Evolutionary conservation across 1,140 invertebrate genomes (phyloP).

Genomic region (Drosophila ohnishii): DNA sequence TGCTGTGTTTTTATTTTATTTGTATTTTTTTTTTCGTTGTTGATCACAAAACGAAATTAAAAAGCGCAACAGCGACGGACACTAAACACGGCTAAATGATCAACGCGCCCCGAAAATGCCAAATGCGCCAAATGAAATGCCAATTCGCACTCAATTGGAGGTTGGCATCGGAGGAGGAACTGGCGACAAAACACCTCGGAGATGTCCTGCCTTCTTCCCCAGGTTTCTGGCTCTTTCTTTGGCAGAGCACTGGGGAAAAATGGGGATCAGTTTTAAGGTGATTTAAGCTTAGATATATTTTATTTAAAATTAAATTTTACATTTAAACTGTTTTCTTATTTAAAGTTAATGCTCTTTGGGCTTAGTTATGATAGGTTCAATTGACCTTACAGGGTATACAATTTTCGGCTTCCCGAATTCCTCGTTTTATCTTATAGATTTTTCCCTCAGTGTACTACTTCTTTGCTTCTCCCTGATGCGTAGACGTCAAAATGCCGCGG

Average conservation of each 20-base stretch:
- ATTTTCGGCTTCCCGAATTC: no score
- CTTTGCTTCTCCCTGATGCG: conserved; percentile 49
- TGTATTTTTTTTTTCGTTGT: conserved; percentile 19
- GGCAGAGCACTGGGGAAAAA: background rate
- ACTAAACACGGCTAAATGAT: conserved; percentile 77
- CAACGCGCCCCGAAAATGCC: conserved; percentile 70
- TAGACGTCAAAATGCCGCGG: conserved; percentile 69
- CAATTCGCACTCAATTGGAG: conserved; percentile 74
- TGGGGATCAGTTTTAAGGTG: background rate
- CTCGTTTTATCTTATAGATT: background rate
- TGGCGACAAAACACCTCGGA: conserved; percentile 62
- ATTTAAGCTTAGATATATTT: no score
- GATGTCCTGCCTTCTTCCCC: conserved; percentile 2
- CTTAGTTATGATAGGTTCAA: no score
- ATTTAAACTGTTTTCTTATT: no score
- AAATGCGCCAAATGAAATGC: conserved; percentile 79
- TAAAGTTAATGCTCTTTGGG: no score
- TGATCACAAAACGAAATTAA: conserved; percentile 65
- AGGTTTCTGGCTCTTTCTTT: conserved; percentile 1
- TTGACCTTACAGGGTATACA: no score
- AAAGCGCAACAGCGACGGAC: conserved; percentile 67
- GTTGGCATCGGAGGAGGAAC: conserved; percentile 23
- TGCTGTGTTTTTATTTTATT: conserved; percentile 4
- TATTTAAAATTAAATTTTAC: no score
- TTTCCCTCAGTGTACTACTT: conserved; percentile 8